Percentiles rank a stretch among this genome's conserved stretches.
phyloP scores from a whole-genome alignment of 2,888 invertebrate species.

The Synergus japonicus region DNA sequence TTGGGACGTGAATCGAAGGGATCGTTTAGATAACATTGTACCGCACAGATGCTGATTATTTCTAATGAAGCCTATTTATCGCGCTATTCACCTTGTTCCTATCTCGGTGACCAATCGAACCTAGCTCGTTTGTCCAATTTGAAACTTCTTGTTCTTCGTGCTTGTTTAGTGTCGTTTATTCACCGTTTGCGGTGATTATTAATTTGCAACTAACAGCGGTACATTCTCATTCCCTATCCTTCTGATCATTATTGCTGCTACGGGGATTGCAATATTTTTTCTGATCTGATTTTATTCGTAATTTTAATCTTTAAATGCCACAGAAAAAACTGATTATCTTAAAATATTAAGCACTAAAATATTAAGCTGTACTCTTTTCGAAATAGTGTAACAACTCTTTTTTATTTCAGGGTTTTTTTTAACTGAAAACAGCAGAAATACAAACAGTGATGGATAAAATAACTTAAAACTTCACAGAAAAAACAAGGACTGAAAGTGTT shows the following conservation, averaged over 20 bases:
- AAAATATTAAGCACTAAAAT: neutral
- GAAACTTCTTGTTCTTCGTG: conserved; percentile 34
- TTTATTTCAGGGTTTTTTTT: no score
- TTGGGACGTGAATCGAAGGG: conserved; percentile 53
- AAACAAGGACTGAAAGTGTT: no score
- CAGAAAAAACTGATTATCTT: neutral
- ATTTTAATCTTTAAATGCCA: neutral
- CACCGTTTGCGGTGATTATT: conserved; percentile 15
- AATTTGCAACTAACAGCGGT: neutral
- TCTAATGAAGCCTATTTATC: conserved; percentile 64
- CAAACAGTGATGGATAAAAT: no score
- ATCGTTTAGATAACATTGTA: conserved; percentile 61
- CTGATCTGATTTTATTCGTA: neutral
- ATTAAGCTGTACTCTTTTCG: neutral
- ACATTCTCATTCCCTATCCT: neutral
- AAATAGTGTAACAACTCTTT: neutral
- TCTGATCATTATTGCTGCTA: neutral
- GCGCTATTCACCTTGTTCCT: conserved; percentile 54
- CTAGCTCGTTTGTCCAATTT: conserved; percentile 50
- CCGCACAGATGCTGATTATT: conserved; percentile 59
- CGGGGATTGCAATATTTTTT: neutral
- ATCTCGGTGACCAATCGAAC: conserved; percentile 55
- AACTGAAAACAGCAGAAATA: no score
- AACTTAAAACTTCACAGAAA: no score
- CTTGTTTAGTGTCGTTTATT: conserved; percentile 18